A percentile compares a stretch with the other conserved stretches of the same genome.
Conservation (phyloP, 2,113 vertebrate species). For the Promerops cafer region DNA sequence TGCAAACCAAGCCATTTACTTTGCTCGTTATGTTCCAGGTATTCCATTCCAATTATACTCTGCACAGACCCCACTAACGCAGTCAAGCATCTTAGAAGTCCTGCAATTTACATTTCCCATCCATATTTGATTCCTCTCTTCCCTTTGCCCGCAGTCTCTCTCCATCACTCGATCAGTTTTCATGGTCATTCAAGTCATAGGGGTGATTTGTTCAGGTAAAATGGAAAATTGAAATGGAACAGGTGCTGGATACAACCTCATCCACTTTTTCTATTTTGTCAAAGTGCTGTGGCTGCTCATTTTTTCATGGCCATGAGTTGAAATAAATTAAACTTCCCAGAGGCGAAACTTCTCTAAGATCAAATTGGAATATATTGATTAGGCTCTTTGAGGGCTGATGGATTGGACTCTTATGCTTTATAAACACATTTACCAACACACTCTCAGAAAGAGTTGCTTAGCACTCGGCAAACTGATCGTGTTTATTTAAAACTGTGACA, state of each 20-base stretch:
- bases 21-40: neutral
- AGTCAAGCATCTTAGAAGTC: neutral
- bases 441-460: slow-evolving; percentile 71
- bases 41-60: neutral
- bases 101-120: neutral
- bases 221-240: slow-evolving; percentile 70
- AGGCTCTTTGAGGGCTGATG: slow-evolving; percentile 76
- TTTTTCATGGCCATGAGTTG: slow-evolving; percentile 71
- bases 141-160: neutral
- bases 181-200: slow-evolving; percentile 52
- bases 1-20: neutral
- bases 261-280: slow-evolving; percentile 66
- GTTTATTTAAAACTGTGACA: slow-evolving; percentile 69
- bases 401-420: slow-evolving; percentile 72
- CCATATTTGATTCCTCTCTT: neutral
- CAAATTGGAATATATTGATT: slow-evolving; percentile 81
- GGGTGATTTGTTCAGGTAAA: slow-evolving; percentile 72
- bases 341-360: slow-evolving; percentile 70
- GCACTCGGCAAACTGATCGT: slow-evolving; percentile 58
- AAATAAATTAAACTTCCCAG: slow-evolving; percentile 80
- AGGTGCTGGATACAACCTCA: slow-evolving; percentile 47
- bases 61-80: neutral
- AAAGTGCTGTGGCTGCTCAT: slow-evolving; percentile 63
- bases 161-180: slow-evolving; percentile 41
- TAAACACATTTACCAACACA: slow-evolving; percentile 75